Evolutionary conservation across 1,140 invertebrate genomes (phyloP), one percentile per base, ranked within the genome.

Genomic region (Drosophila erecta): DNA sequence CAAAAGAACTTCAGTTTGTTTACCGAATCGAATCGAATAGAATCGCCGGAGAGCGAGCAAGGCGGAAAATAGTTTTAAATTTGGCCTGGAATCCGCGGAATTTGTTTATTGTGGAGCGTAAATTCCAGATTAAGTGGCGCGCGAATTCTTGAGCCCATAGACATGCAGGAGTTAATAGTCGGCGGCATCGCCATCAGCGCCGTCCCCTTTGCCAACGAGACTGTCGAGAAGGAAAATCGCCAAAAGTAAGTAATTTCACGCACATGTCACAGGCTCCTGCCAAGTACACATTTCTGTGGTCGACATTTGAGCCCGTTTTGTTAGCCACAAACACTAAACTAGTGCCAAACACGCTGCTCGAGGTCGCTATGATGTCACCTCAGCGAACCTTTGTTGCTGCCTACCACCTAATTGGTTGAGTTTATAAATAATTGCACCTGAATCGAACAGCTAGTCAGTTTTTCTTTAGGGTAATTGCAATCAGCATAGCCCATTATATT

Each of bases 111-210:
- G 38, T 59, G 43, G 47, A 60, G 83, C 74, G 78, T 57, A 83
- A 64, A 78, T 74, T 59, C 35, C 38, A 50, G 40, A 76, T 61
- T 77, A 51, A 61, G 73, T 61, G 56, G 51, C 62, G 55, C 55
- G 55, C 53, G 43, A 61, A 77, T 73, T 59, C 53, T 61, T 46
- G 44, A n/a, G 43, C 54, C 38, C 69, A 59, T 75, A 86, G 83
- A 76, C 65, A 86, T 86, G 83, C 83, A 87, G 62, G 79, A 89
- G 58, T 47, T 86, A 65, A 83, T 89, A 65, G 69, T 73, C 35
- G 46, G 58, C 24, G 53, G 43, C 51, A 43, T 14, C 35, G 67
- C 49, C 27, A 59, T 64, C 22, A 60, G 53, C 59, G 71, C 11
- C 55, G 64, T 38, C 51, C 37, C 62, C 37, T 66, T 30, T 54